Percentiles rank a stretch among this genome's conserved stretches.
Conservation (phyloP, 53 echinoderm and acorn worm species). For the Apostichopus leukothele region DNA sequence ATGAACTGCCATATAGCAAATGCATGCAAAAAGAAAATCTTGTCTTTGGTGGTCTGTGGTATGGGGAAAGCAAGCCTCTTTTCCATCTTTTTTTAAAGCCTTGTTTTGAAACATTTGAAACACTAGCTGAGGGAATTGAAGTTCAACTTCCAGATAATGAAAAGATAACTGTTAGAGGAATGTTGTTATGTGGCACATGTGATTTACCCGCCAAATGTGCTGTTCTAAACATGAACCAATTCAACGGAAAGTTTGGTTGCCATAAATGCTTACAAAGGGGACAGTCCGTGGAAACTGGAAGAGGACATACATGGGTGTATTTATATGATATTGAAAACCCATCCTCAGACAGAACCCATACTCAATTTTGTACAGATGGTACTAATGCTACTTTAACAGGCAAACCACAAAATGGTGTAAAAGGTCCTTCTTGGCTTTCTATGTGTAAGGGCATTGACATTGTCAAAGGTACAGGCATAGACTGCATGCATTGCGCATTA, state of each 20-base stretch:
- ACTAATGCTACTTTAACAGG: not conserved
- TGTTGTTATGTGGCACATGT: constrained; percentile 51
- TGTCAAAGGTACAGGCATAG: constrained; percentile 55
- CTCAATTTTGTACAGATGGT: not conserved
- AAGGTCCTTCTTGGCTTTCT: not conserved
- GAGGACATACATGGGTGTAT: not conserved
- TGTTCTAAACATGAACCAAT: constrained; percentile 8
- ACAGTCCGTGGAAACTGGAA: not conserved
- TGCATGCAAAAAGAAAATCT: not conserved
- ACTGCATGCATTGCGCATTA: constrained; percentile 62
- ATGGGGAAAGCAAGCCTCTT: constrained; percentile 17
- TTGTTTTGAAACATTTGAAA: constrained; percentile 9
- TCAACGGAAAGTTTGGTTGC: not conserved
- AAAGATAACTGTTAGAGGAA: constrained; percentile 8
- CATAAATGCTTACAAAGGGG: not conserved
- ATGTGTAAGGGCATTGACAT: constrained; percentile 21
- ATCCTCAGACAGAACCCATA: not conserved
- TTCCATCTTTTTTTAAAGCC: constrained; percentile 9
- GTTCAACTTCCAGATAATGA: constrained; percentile 7
- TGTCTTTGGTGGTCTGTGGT: constrained; percentile 7
- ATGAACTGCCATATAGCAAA: constrained; percentile 9
- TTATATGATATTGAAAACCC: not conserved
- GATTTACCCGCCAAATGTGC: constrained; percentile 54
- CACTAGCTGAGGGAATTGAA: constrained; percentile 36
- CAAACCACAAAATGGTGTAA: not conserved